These are phyloP conservation scores for Gadopsis bispinosus DNA, from an alignment of 2,797 vertebrate genomes.

Conservation along the genomic window DNA sequence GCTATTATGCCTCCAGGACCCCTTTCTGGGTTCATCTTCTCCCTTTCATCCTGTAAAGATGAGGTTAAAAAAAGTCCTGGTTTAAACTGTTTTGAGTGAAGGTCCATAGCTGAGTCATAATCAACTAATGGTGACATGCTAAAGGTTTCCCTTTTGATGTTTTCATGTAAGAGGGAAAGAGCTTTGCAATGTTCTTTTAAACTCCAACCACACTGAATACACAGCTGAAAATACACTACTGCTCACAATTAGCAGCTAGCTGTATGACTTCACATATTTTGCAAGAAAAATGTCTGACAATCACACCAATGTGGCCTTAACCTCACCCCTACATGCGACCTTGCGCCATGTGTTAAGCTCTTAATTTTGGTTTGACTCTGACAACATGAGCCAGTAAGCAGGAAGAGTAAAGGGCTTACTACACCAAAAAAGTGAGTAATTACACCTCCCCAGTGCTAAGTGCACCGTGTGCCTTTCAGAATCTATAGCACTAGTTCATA, in stretches of 20 bases:
- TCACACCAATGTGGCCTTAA: constrained; percentile 31
- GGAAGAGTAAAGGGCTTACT: constrained; percentile 45
- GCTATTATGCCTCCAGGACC: constrained; percentile 64
- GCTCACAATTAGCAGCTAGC: constrained; percentile 29
- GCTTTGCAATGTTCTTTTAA: constrained; percentile 30
- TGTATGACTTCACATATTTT: constrained; percentile 45
- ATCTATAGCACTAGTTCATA: constrained; percentile 8
- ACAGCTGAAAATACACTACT: constrained; percentile 56
- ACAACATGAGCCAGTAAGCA: constrained; percentile 27
- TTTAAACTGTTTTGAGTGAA: constrained; percentile 66
- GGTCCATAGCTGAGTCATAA: constrained; percentile 61
- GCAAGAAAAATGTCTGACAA: constrained; percentile 35
- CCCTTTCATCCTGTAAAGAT: constrained; percentile 75
- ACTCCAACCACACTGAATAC: constrained; percentile 53
- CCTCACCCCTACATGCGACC: constrained; percentile 12
- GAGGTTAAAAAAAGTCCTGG: constrained; percentile 66
- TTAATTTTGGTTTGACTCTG: constrained; percentile 31
- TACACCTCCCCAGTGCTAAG: constrained; percentile 34
- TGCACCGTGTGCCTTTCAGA: constrained; percentile 26
- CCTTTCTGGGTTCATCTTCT: constrained; percentile 67
- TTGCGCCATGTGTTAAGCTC: constrained; percentile 3
- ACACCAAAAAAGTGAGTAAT: constrained; percentile 53
- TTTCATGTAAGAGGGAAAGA: constrained; percentile 35
- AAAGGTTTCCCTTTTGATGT: constrained; percentile 74
- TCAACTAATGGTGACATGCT: constrained; percentile 67